Evolutionary conservation across 2,797 vertebrate species (phyloP), one percentile per base, ranked within the genome.

Genomic region (Myotis daubentonii): DNA sequence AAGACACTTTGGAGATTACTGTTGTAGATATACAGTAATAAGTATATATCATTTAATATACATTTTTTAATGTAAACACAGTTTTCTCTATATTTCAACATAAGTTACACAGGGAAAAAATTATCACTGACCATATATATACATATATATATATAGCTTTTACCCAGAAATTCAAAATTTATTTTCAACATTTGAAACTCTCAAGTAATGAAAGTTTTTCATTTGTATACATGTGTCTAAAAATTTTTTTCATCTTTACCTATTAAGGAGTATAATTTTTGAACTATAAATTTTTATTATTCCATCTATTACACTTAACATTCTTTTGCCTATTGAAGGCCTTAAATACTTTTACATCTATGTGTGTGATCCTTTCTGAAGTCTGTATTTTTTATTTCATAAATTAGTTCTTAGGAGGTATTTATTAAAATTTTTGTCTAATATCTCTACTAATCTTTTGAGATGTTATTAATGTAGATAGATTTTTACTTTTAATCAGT

Each of bases 311-410:
- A 62, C 55, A 72, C 15, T 84, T 87, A 90, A 66, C 22, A 41
- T 89, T 85, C n/a, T 66, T 93, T 94, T 95, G 33, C n/a, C 36
- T 74, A 15, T 88, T 28, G 92, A 91, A 82, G 65, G 74, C 23
- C 79, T 44, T 83, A 70, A 89, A 87, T 98, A 96, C 96, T 98
- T 98, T 97, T 97, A 79, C 98, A 98, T 98, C 98, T 97, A 72
- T 93, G 60, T 97, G 95, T 98, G 96, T 70, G 97, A 98, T 98
- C 98, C 97, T 97, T 97, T 97, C 97, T 98, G 96, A 95, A 95
- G 97, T 96, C 94, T 97, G 47, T 70, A 71, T 97, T 97, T 98
- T 89, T 96, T 97, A 96, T 98, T 98, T 28, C 19, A 72, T 85
- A 87, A 92, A 84, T 87, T 92, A 84, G 66, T 84, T 78, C 70